These are phyloP conservation scores for Lates japonicus DNA, from an alignment of 2,797 vertebrate genomes.

Conservation along the genomic window DNA sequence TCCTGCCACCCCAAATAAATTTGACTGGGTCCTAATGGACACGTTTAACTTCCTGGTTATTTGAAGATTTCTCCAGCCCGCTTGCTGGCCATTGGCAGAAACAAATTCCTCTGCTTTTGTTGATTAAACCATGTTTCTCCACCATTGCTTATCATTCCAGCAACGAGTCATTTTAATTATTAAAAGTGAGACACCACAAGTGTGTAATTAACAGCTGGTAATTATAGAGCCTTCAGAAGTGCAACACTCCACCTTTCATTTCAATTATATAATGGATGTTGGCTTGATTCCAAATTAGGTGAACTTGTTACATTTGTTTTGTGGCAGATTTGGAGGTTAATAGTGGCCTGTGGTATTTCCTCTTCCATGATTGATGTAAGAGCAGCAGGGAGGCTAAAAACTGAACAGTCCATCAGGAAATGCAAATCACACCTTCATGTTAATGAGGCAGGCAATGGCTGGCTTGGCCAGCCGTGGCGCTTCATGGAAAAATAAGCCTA, in stretches of 20 bases:
- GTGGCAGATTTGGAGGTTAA: slow-evolving; percentile 98
- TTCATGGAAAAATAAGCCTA: slow-evolving; percentile 85
- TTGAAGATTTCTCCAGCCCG: slow-evolving; percentile 98
- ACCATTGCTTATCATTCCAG: slow-evolving; percentile 96
- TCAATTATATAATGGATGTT: slow-evolving; percentile 99
- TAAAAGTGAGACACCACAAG: slow-evolving; percentile 99
- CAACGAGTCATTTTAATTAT: slow-evolving; percentile 99
- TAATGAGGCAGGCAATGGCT: slow-evolving; percentile 87
- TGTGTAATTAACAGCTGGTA: slow-evolving; percentile 99
- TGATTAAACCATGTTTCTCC: slow-evolving; percentile 97
- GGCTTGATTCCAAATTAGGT: slow-evolving; percentile 99
- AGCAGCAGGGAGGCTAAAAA: slow-evolving; percentile 88
- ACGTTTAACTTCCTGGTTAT: slow-evolving; percentile 98
- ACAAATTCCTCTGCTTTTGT: slow-evolving; percentile 98
- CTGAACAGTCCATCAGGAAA: slow-evolving; percentile 92
- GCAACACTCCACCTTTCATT: slow-evolving; percentile 98
- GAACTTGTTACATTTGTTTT: slow-evolving; percentile 99
- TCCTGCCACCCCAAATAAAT: slow-evolving; percentile 95
- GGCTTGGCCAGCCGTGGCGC: slow-evolving; percentile 85
- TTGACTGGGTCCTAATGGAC: slow-evolving; percentile 98
- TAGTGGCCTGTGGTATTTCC: slow-evolving; percentile 94
- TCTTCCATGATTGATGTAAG: slow-evolving; percentile 92
- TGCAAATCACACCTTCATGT: slow-evolving; percentile 94
- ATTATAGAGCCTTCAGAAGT: slow-evolving; percentile 99
- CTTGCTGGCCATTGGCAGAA: slow-evolving; percentile 92